Base-by-base conservation (phyloP, 2,113 vertebrate species). In the Charina bottae region DNA sequence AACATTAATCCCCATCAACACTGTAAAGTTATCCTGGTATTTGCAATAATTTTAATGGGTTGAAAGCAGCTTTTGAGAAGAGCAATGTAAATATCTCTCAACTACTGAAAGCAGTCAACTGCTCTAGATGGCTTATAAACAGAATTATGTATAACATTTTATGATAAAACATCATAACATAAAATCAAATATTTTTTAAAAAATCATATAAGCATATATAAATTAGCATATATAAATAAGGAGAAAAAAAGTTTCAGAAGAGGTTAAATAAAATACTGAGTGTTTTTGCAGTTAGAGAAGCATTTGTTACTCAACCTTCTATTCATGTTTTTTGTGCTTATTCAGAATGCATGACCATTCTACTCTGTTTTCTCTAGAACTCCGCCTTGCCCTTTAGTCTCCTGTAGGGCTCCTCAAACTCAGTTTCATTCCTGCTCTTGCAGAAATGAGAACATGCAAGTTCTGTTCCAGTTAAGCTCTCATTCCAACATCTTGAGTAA, bases 51-150 rank as follows among this genome's bases (percentile, higher is more conserved):
- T 91, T 86, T 86, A 86, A 62, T 42, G 28, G n/a, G n/a, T 68
- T 91, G 90, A 91, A 91, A 91, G 83, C n/a, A 17, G 28, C n/a
- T 68, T 91, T 91, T 55, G 86, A 86, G 55, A 64, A 26, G n/a
- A 37, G n/a, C 12, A 64, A 86, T 85, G 37, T 64, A 90, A 90
- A 64, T 68, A 60, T 83, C 46, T 33, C 37, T 64, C 85, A 64
- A 46, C 58, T 33, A 28, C 7, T 86, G 42, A 49, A 91, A 84
- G 83, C 26, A 53, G 58, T 60, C 62, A 90, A 68, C 59, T n/a
- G 68, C 55, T 86, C 28, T 55, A 64, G 90, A 17, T 54, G 59
- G 46, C 90, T 68, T 8, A 55, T 15, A 37, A n/a, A n/a, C 28
- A 86, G n/a, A 86, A 86, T 91, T 37, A 91, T 86, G 54, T 64